Base-by-base conservation (phyloP, 2,113 vertebrate genomes). In the Girardinichthys multiradiatus region DNA sequence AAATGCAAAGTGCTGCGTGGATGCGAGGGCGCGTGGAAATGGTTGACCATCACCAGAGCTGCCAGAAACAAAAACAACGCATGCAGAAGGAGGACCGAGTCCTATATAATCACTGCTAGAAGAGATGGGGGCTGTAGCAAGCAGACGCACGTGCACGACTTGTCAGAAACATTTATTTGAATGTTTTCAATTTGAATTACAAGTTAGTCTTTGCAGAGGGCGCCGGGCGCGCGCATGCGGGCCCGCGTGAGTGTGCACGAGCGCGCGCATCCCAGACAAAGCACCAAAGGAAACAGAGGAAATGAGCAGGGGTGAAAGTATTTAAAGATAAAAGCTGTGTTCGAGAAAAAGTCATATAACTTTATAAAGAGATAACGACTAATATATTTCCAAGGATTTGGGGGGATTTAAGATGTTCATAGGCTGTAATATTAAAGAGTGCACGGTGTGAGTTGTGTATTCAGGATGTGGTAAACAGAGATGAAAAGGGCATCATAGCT, bases 301-400 rank as follows among this genome's bases (percentile, higher is more conserved):
- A 93, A 92, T 90, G 86, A 87, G 80, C 84, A 81, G 48, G 68
- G 82, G 83, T 73, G 74, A 90, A 89, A 86, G 80, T 74, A 69
- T 89, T 92, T 84, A 81, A 81, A 92, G 82, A 90, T 89, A 85
- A 92, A 91, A 81, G 83, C 84, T 77, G 67, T 83, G 62, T 76
- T 85, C 66, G 68, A 74, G 66, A 84, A 79, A 64, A 84, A 84
- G 79, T 83, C 80, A 58, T 66, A 57, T 69, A 90, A 92, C 82
- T 92, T 93, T 87, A 84, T 85, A 87, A 91, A 90, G 78, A 81
- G 69, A 90, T 84, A 87, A 89, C 69, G 76, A 85, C 70, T 79
- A 73, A 83, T 89, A 70, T 72, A 84, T 84, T 83, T 68, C 14
- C 19, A 39, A 77, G 77, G 79, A 91, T 90, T 88, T 86, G 27